These are phyloP conservation scores for Epizoanthus illoricatus DNA, from an alignment of 92 coral and sea anemone genomes.

Conservation along the genomic window DNA sequence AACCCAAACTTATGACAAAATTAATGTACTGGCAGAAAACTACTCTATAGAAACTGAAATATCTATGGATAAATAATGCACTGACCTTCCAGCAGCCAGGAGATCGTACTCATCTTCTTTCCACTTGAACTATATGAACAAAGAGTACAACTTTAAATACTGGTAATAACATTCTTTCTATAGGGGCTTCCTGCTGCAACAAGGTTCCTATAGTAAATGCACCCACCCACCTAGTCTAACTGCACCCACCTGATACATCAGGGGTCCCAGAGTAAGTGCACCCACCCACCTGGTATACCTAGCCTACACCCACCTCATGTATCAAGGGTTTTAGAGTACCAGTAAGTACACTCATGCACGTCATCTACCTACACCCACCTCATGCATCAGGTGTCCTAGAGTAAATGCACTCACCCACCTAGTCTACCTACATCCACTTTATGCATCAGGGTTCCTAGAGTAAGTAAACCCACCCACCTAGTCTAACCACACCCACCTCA, in stretches of 20 bases:
- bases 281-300: no score
- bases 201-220: no score
- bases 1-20: no score
- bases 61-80: no score
- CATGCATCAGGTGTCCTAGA: no score
- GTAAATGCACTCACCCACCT: not conserved
- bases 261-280: no score
- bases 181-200: not conserved
- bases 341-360: no score
- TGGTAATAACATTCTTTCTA: no score
- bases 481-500: not conserved
- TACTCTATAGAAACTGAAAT: not conserved
- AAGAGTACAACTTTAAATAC: not conserved
- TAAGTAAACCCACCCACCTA: no score
- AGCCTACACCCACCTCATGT: slow-evolving; percentile 4
- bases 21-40: not conserved
- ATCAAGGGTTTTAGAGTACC: not conserved
- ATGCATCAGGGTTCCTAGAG: not conserved
- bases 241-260: not conserved
- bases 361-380: not conserved
- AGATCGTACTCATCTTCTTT: slow-evolving; percentile 78
- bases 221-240: no score
- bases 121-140: slow-evolving; percentile 78
- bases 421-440: not conserved
- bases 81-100: slow-evolving; percentile 98